Conservation (phyloP, 2,113 vertebrate species). For the Phalacrocorax carbo region DNA sequence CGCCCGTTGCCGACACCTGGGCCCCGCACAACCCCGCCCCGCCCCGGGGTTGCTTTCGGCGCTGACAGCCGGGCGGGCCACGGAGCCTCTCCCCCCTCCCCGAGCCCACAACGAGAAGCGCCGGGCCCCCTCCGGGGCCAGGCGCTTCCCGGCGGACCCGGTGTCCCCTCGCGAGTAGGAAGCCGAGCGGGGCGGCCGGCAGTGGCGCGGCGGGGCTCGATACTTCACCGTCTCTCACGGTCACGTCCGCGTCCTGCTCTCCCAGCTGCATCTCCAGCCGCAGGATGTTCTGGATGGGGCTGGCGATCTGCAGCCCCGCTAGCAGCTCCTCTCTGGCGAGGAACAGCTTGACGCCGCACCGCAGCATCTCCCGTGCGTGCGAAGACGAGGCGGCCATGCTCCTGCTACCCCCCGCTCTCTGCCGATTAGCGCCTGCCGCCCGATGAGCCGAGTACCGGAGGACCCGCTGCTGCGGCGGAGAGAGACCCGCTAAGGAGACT, state of each 20-base stretch:
- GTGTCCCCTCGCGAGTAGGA: no score
- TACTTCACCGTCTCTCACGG: constrained; percentile 22
- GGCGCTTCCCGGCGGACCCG: no score
- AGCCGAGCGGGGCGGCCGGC: background rate
- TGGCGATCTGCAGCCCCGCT: background rate
- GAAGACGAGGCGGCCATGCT: background rate
- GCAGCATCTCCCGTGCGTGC: background rate
- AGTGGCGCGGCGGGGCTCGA: background rate
- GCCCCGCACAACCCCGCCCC: background rate
- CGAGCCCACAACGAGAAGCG: background rate
- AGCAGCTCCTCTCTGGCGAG: background rate
- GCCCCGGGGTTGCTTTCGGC: background rate
- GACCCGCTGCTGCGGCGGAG: background rate
- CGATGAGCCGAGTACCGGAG: background rate
- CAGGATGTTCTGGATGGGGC: background rate
- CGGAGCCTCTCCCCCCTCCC: no score
- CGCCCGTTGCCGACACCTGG: background rate
- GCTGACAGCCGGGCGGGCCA: no score
- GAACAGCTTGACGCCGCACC: background rate
- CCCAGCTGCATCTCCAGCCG: background rate
- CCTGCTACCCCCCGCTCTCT: no score
- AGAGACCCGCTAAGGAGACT: background rate
- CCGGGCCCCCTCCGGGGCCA: background rate
- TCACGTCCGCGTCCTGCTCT: background rate
- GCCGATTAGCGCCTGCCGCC: background rate